phyloP scores from a whole-genome alignment of 2,113 vertebrate genomes.

The Perccottus glenii region DNA sequence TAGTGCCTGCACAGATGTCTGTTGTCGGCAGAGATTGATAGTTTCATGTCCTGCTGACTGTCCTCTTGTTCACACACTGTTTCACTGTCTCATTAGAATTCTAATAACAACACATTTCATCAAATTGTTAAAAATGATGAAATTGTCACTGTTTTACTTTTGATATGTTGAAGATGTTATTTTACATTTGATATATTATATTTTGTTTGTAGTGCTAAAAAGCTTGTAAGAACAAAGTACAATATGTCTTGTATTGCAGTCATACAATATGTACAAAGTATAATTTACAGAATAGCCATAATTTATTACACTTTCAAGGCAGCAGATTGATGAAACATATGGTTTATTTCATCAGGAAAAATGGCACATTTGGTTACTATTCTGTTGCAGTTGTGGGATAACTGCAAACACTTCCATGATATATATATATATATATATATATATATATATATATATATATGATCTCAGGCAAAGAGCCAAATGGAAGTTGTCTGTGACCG shows the following conservation, averaged over 20 bases:
- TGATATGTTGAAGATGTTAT: background rate
- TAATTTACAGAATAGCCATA: slow-evolving; percentile 1
- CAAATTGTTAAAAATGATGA: too few relatives aligned
- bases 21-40: slow-evolving; percentile 67
- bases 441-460: too few relatives aligned
- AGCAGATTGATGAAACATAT: background rate
- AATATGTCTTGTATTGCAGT: background rate
- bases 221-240: slow-evolving; percentile 5
- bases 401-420: slow-evolving; percentile 28
- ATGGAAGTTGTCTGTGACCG: slow-evolving; percentile 24
- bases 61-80: slow-evolving; percentile 53
- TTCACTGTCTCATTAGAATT: slow-evolving; percentile 52
- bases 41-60: slow-evolving; percentile 57
- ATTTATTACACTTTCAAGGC: background rate
- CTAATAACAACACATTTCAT: slow-evolving; percentile 43
- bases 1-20: slow-evolving; percentile 60
- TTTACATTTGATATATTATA: background rate
- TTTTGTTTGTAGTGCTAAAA: background rate
- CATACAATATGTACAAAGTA: background rate
- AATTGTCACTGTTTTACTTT: slow-evolving; percentile 2
- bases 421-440: too few relatives aligned
- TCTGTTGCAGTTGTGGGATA: slow-evolving; percentile 13
- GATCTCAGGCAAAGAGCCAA: slow-evolving; percentile 34
- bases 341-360: background rate
- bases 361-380: slow-evolving; percentile 8